A percentile compares a stretch with the other conserved stretches of the same genome.
phyloP scores from a whole-genome alignment of 1,140 invertebrate species.

The Pseudomyrmex pallidus region DNA sequence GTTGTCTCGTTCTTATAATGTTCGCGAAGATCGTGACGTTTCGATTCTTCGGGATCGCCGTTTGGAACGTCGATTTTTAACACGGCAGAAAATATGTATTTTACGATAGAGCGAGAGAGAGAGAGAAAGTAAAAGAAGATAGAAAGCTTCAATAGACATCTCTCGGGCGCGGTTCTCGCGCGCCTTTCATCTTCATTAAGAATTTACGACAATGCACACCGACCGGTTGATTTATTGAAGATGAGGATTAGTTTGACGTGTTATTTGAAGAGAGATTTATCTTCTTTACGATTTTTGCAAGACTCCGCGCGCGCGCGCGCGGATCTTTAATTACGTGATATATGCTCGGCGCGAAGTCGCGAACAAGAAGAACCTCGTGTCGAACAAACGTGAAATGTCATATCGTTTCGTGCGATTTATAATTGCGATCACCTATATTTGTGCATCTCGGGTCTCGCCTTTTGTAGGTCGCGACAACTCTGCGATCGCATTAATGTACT shows the following conservation, averaged over 20 bases:
- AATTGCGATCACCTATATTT: conserved; percentile 3
- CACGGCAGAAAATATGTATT: no score
- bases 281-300: background rate
- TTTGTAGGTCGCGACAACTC: background rate
- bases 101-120: no score
- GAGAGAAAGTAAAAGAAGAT: no score
- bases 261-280: conserved; percentile 5
- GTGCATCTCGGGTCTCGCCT: background rate
- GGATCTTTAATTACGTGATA: conserved; percentile 7
- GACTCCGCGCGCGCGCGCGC: background rate
- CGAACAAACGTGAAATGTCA: background rate
- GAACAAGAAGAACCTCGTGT: background rate
- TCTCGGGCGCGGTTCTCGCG: background rate
- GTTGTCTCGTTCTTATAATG: background rate
- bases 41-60: conserved; percentile 10
- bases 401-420: background rate
- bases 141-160: background rate
- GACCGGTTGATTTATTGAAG: conserved; percentile 6
- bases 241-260: background rate
- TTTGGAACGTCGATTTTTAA: background rate
- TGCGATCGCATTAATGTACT: background rate
- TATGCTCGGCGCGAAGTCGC: background rate
- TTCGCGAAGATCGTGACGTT: conserved; percentile 33
- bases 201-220: background rate
- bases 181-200: background rate